Evolutionary conservation across 2,888 invertebrate species (phyloP), one percentile per base, ranked within the genome.

Genomic region (Blastobasis adustella): DNA sequence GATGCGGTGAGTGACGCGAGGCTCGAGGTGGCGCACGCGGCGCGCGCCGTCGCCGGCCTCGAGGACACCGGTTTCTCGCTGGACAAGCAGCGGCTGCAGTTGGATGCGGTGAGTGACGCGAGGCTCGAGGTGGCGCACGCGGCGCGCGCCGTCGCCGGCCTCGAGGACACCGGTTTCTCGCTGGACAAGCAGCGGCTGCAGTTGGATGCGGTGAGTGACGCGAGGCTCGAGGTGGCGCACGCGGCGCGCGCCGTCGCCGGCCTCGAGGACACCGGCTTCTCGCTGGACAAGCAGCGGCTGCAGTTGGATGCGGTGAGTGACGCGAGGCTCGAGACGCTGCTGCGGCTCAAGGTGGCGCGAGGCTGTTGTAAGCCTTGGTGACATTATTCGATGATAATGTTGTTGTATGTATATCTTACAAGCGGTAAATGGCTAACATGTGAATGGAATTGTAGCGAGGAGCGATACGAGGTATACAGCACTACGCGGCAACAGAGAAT

Each of bases 151-250:
- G 85, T 93, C 47, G 83, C 89, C 1, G 90, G 90, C 51, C 90
- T 93, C 57, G 91, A 91, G 47, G 90, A 91, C 64, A 85, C 90
- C 61, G 91, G 93, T 9, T 93, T 91, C 71, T 90, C 90, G 56
- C 76, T 95, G 51, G 92, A 94, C 62, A 92, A 91, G 70, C 93
- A 93, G 66, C 90, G 92, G 39, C 75, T 94, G 49, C 91, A 93
- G 65, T 85, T 95, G 7, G 92, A 94, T 64, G 91, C 92, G 61
- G 94, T 93, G 67, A 85, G 82, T 74, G 36, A 44, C n/a, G 37
- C 6, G n/a, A 4, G 9, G 36, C 36, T 48, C 39, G 38, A 10
- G 37, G 10, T 93, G 6, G 90, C 90, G 49, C 93, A 94, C 67
- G 90, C 93, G 39, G 90, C 92, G 54, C 90, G 91, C 49, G 90